A percentile compares a stretch with the other conserved stretches of the same genome.
These are phyloP conservation scores for Rhodeus uyekii DNA, from an alignment of 2,797 vertebrate genomes.

Conservation along the genomic window DNA sequence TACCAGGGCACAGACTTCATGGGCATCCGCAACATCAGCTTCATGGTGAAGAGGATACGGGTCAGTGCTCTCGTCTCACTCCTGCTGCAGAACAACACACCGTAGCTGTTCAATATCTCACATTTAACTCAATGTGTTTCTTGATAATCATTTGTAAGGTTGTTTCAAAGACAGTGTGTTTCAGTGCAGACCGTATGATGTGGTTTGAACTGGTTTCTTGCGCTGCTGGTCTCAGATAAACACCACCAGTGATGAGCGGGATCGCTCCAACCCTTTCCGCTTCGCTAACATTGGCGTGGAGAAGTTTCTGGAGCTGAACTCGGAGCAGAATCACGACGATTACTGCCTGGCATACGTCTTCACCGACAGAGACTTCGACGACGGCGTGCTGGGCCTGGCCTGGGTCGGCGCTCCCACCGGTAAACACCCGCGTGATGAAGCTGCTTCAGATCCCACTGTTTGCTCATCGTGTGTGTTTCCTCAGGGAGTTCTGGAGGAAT, in stretches of 20 bases:
- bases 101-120: too few species aligned
- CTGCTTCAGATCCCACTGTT: too few species aligned
- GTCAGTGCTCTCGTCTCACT: constrained; percentile 48
- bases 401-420: constrained; percentile 99
- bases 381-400: constrained; percentile 93
- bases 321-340: constrained; percentile 97
- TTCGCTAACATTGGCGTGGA: constrained; percentile 98
- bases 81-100: too few species aligned
- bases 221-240: constrained; percentile 82
- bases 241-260: constrained; percentile 87
- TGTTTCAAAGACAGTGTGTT: too few species aligned
- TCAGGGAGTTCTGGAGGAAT: constrained; percentile 98
- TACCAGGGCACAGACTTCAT: constrained; percentile 98
- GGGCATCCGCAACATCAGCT: constrained; percentile 98
- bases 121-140: too few species aligned
- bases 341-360: constrained; percentile 98
- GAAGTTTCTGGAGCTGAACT: constrained; percentile 97
- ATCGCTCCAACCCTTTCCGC: constrained; percentile 92
- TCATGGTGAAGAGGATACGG: constrained; percentile 98
- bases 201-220: neutral
- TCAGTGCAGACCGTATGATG: too few species aligned
- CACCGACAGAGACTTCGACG: constrained; percentile 97
- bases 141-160: too few species aligned
- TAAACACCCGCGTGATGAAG: too few species aligned
- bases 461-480: neutral